Evolutionary conservation across 2,113 vertebrate species (phyloP).

Genomic region (Panthera uncia): DNA sequence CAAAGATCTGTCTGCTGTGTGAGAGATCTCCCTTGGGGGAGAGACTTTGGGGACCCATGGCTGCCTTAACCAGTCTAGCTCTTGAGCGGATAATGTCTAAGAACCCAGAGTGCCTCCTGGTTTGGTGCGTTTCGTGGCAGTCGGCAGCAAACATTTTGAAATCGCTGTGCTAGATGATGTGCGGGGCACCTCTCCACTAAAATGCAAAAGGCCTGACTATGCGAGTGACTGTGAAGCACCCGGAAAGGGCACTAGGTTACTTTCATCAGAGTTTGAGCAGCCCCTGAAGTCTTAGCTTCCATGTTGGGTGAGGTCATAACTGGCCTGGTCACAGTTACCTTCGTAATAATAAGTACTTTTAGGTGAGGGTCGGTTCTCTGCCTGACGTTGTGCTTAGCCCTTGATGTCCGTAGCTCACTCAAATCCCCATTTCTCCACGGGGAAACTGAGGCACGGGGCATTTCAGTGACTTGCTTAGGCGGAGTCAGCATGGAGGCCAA

Average conservation of each 20-base stretch:
- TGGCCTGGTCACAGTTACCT: rapidly evolving
- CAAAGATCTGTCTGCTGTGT: constrained; percentile 20
- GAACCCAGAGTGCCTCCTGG: neutral
- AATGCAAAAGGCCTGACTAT: neutral
- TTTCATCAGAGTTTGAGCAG: neutral
- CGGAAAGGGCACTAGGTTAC: neutral
- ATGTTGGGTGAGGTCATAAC: rapidly evolving
- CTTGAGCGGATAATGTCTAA: rapidly evolving
- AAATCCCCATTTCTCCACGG: neutral
- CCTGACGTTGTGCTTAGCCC: neutral
- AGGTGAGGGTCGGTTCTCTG: neutral
- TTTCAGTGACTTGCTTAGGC: neutral
- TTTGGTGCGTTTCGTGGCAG: neutral
- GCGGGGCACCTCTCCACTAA: neutral
- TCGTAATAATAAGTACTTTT: rapidly evolving
- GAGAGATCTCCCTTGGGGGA: neutral
- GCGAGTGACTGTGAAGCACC: rapidly evolving
- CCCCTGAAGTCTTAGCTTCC: neutral
- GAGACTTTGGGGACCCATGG: neutral
- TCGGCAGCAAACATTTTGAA: neutral
- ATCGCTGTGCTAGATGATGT: neutral
- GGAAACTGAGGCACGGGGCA: neutral
- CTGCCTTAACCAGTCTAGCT: rapidly evolving
- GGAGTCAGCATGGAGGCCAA: neutral
- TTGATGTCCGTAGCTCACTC: neutral